Evolutionary conservation across 2,888 invertebrate species (phyloP).

Genomic region (Drosophila siamana): DNA sequence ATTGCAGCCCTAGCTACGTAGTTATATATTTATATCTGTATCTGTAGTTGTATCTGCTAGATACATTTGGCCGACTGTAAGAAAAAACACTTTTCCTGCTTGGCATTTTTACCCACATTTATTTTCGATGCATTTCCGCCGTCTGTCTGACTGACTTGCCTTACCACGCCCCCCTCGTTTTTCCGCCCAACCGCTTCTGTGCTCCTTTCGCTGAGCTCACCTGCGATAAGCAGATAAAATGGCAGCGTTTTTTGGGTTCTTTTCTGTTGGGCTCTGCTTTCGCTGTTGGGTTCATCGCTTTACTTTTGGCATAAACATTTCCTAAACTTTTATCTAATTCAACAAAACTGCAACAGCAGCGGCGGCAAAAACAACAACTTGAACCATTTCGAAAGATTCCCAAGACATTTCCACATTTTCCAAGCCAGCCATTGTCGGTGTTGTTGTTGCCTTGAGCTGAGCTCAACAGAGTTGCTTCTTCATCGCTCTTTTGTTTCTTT

Average conservation of each 20-base stretch:
- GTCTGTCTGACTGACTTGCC: conserved; percentile 52
- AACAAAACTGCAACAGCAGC: conserved; percentile 64
- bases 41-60: conserved; percentile 25
- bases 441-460: conserved; percentile 27
- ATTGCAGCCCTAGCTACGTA: conserved; percentile 21
- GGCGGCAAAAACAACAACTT: conserved; percentile 32
- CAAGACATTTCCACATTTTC: conserved; percentile 80
- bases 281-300: conserved; percentile 30
- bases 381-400: conserved; percentile 69
- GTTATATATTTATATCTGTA: conserved; percentile 7
- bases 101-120: conserved; percentile 77
- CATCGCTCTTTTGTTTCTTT: conserved; percentile 60
- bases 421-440: conserved; percentile 58
- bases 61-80: conserved; percentile 19
- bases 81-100: conserved; percentile 60
- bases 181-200: too few species aligned
- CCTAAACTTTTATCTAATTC: conserved; percentile 81
- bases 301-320: conserved; percentile 75
- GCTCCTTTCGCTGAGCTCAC: neutral
- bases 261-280: conserved; percentile 9
- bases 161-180: neutral
- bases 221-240: conserved; percentile 49
- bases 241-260: conserved; percentile 2
- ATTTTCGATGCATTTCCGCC: conserved; percentile 76
- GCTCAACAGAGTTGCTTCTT: conserved; percentile 24